Evolutionary conservation across 2,888 invertebrate species (phyloP), one percentile per base, ranked within the genome.

Genomic region (Diarsia dahlii): DNA sequence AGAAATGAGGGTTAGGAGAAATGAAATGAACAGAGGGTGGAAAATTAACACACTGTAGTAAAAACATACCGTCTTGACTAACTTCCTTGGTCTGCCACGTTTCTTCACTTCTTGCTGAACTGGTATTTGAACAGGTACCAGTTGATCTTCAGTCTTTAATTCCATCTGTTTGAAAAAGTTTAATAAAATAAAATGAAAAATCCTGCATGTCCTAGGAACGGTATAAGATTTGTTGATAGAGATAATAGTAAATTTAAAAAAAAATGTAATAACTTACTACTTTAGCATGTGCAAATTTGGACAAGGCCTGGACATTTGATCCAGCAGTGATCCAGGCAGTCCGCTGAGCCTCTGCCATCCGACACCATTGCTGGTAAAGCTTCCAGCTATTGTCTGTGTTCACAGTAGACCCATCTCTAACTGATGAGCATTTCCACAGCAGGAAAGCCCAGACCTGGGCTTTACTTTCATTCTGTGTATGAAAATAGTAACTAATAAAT

Each of bases 391-490:
- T 97, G 85, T 97, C 97, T 0, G 97, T 96, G 84, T 96, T 97
- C 10, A 95, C 94, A 1, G 95, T 93, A 54, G 93, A 95, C 81
- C 95, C 96, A 87, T 96, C 96, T 0, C 95, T 89, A 0, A 93
- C 94, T 39, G 95, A 96, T 62, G 96, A 96, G 82, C 96, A 96
- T 90, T 98, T 98, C 98, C 98, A 98, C 62, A 98, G 92, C 8
- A 98, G 95, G 91, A 98, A 98, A 58, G 98, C 98, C 98, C 98
- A 98, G 15, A 98, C 98, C 94, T 98, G 98, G 13, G 98, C 98
- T 93, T 98, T 98, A 77, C 97, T 97, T 93, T 98, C 98, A 92
- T 97, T 97, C 97, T 98, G 93, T 63, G 92, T 81, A 65, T n/a
- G 13, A 52, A 63, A 60, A 67, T 13, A 48, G 48, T 46, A 34